Evolutionary conservation across 2,113 vertebrate genomes (phyloP).

Genomic region (Coptodon bakossiorum): DNA sequence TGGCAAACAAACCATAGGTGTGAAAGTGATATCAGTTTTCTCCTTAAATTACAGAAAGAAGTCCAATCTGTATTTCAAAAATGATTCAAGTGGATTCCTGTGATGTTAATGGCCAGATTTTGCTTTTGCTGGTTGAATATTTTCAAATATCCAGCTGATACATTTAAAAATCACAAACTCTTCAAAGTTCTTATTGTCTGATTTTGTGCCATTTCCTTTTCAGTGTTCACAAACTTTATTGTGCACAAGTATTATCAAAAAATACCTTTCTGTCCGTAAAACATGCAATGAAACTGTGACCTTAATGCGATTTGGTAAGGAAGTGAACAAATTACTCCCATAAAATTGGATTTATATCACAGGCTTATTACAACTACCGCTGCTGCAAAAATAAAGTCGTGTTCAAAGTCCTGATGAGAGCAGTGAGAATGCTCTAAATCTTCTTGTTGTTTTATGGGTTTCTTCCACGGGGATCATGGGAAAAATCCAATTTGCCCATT

Average conservation of each 20-base stretch:
- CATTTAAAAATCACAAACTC: not conserved
- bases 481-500: conserved; percentile 59
- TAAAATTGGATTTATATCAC: conserved; percentile 3
- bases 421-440: not conserved
- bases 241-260: not conserved
- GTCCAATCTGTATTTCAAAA: not conserved
- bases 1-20: not conserved
- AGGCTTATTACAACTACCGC: not conserved
- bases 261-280: not conserved
- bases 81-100: not conserved
- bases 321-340: not conserved
- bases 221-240: not conserved
- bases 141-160: not conserved
- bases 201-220: not conserved
- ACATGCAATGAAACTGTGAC: not conserved
- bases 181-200: not conserved
- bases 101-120: not conserved
- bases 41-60: not conserved
- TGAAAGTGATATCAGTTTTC: not conserved
- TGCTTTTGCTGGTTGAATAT: not conserved
- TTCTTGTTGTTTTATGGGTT: conserved; percentile 37
- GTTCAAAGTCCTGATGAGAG: not conserved
- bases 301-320: not conserved
- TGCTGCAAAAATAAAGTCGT: conserved; percentile 10
- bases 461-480: conserved; percentile 58